Percentiles rank a stretch among this genome's conserved stretches.
phyloP scores from a whole-genome alignment of 2,797 vertebrate species.

The Gadopsis marmoratus region DNA sequence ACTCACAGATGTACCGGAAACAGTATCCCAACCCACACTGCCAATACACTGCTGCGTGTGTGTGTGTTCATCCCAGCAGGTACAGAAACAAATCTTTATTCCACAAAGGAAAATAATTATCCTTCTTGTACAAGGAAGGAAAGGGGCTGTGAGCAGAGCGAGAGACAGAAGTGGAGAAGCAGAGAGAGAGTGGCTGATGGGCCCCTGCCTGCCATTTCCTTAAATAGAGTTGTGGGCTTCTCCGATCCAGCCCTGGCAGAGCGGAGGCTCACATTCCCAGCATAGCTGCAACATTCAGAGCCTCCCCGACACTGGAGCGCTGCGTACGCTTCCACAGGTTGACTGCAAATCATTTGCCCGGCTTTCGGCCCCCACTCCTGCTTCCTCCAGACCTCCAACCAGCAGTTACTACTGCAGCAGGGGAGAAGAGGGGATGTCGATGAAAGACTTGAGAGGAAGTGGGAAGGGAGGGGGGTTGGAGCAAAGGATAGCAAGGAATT shows the following conservation, averaged over 20 bases:
- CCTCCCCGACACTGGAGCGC: slow-evolving; percentile 57
- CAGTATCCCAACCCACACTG: slow-evolving; percentile 31
- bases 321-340: slow-evolving; percentile 76
- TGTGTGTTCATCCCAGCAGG: slow-evolving; percentile 57
- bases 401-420: slow-evolving; percentile 36
- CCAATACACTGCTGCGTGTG: slow-evolving; percentile 29
- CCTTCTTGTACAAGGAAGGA: slow-evolving; percentile 65
- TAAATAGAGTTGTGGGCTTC: slow-evolving; percentile 84
- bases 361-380: slow-evolving; percentile 18
- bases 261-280: slow-evolving; percentile 79
- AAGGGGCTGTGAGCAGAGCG: slow-evolving; percentile 29
- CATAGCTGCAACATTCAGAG: slow-evolving; percentile 80
- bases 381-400: slow-evolving; percentile 37
- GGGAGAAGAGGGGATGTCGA: slow-evolving; percentile 53
- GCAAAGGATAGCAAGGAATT: slow-evolving; percentile 55
- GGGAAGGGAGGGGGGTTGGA: slow-evolving; percentile 30
- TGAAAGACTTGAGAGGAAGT: slow-evolving; percentile 62
- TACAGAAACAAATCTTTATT: slow-evolving; percentile 71
- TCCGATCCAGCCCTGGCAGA: slow-evolving; percentile 74
- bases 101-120: slow-evolving; percentile 77
- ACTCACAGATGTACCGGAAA: slow-evolving; percentile 24
- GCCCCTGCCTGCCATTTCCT: slow-evolving; percentile 81
- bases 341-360: slow-evolving; percentile 39
- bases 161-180: slow-evolving; percentile 50
- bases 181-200: slow-evolving; percentile 50